phyloP scores from a whole-genome alignment of 1,140 invertebrate genomes.

The Andrena cerasifolii region DNA sequence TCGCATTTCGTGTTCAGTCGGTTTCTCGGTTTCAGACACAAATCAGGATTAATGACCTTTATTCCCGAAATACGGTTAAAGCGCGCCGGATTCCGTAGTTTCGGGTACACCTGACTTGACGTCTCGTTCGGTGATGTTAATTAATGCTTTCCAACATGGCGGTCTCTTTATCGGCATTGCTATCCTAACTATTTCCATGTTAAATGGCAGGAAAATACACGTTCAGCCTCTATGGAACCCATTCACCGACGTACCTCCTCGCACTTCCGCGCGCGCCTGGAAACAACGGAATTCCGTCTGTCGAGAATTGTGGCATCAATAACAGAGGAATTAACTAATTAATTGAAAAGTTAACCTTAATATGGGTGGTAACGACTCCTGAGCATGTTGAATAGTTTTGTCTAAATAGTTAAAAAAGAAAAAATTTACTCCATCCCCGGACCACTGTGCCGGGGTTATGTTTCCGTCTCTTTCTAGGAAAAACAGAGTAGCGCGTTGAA shows the following conservation, averaged over 20 bases:
- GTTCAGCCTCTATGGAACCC: not conserved
- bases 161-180: constrained; percentile 29
- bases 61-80: constrained; percentile 27
- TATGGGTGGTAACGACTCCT: not conserved
- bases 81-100: constrained; percentile 13
- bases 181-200: constrained; percentile 34
- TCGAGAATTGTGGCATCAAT: not conserved
- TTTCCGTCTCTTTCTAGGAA: no score
- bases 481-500: no score
- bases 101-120: constrained; percentile 14
- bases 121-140: constrained; percentile 35
- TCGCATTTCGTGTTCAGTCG: not conserved
- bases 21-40: constrained; percentile 19
- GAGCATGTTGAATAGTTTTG: not conserved
- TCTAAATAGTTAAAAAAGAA: no score
- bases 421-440: no score
- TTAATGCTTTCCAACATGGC: constrained; percentile 36
- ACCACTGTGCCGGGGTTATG: no score
- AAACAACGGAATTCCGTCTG: constrained; percentile 21
- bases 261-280: not conserved
- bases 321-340: constrained; percentile 11
- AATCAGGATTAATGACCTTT: constrained; percentile 37
- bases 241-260: constrained; percentile 14
- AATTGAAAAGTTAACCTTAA: not conserved
- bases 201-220: constrained; percentile 25